Evolutionary conservation across 2,797 vertebrate species (phyloP).

Genomic region (Aphelocoma californica): DNA sequence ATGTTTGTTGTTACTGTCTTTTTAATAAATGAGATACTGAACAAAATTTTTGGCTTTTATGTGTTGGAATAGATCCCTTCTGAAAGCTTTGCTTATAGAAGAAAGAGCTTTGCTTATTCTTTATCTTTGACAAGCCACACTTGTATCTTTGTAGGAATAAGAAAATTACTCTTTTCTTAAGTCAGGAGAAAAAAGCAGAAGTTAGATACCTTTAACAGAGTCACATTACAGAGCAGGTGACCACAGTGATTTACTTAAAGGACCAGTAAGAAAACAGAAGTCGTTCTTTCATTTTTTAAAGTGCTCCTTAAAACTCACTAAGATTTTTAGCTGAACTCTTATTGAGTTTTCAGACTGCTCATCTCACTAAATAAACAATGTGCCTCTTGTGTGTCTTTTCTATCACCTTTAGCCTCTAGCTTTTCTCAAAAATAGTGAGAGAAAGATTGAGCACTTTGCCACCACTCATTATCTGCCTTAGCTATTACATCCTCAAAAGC

Average conservation of each 20-base stretch:
- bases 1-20: conserved; percentile 27
- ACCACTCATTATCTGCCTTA: not conserved
- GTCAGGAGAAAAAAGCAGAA: not conserved
- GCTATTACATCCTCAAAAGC: not conserved
- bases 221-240: not conserved
- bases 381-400: not conserved
- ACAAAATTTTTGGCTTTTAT: not conserved
- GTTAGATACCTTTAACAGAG: not conserved
- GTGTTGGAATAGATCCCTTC: not conserved
- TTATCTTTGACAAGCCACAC: not conserved
- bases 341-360: not conserved
- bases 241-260: not conserved
- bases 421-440: not conserved
- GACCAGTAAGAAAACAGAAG: not conserved
- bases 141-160: not conserved
- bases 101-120: not conserved
- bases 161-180: not conserved
- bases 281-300: not conserved
- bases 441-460: not conserved
- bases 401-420: not conserved
- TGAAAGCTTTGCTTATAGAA: not conserved
- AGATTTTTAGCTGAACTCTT: not conserved
- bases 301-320: not conserved
- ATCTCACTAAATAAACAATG: not conserved
- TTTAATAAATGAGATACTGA: not conserved